Evolutionary conservation across 2,113 vertebrate genomes (phyloP).

Genomic region (Odontophorus gujanensis): DNA sequence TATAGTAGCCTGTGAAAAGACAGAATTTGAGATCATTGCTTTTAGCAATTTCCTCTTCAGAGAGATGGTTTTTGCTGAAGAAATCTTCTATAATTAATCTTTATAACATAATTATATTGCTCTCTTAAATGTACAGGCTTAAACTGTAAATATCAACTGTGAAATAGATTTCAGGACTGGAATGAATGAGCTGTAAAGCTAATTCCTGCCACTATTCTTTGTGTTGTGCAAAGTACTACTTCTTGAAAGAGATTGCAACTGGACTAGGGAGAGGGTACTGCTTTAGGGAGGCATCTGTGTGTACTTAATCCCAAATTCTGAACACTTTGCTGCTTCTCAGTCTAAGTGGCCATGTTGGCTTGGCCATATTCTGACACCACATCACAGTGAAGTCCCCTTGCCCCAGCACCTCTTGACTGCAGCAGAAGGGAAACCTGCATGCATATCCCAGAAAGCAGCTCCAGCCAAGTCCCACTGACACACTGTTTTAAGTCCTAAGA

Average conservation of each 20-base stretch:
- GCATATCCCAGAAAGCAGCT: background rate
- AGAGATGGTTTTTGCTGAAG: constrained; percentile 16
- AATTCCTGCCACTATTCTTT: constrained; percentile 18
- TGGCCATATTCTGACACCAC: background rate
- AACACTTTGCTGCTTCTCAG: fast-evolving
- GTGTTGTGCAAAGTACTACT: background rate
- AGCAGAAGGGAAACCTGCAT: background rate
- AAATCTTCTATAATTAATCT: constrained; percentile 61
- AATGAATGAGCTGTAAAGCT: constrained; percentile 40
- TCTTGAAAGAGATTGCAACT: background rate
- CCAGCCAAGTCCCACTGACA: background rate
- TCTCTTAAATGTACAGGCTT: constrained; percentile 52
- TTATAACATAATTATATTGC: constrained; percentile 66
- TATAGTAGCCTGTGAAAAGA: background rate
- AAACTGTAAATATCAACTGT: constrained; percentile 61
- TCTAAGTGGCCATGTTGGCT: background rate
- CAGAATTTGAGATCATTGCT: background rate
- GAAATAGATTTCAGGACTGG: constrained; percentile 38
- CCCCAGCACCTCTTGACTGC: background rate
- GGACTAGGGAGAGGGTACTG: background rate
- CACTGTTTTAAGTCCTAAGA: background rate
- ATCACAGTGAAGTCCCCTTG: background rate
- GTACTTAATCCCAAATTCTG: background rate
- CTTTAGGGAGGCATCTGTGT: background rate
- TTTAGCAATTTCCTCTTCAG: constrained; percentile 35